Percentiles rank a stretch among this genome's conserved stretches.
Conservation (phyloP, 92 coral and sea anemone genomes). For the Paragorgia papillata region DNA sequence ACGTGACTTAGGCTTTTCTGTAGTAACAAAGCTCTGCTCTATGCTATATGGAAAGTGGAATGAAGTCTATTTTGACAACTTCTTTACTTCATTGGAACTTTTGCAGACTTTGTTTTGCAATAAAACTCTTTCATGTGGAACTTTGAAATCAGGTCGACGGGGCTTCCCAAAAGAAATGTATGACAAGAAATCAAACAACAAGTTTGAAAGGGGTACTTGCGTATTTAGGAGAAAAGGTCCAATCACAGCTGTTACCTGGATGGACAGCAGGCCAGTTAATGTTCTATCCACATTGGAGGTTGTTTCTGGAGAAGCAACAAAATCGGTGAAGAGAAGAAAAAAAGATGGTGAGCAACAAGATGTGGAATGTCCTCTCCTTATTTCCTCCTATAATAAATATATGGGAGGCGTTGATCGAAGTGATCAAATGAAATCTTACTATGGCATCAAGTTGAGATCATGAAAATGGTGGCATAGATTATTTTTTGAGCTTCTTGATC, state of each 20-base stretch:
- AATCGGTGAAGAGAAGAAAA: slow-evolving; percentile 37
- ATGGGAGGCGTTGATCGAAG: slow-evolving; percentile 2
- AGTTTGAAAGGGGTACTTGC: slow-evolving; percentile 13
- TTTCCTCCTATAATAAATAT: not conserved
- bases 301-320: slow-evolving; percentile 9
- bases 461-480: slow-evolving; percentile 23
- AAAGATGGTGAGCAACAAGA: slow-evolving; percentile 31
- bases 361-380: not conserved
- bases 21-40: slow-evolving; percentile 43
- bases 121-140: slow-evolving; percentile 27
- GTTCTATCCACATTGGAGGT: slow-evolving; percentile 10
- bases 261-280: slow-evolving; percentile 44
- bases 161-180: slow-evolving; percentile 35
- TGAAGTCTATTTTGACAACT: slow-evolving; percentile 45
- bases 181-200: slow-evolving; percentile 27
- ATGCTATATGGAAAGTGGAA: slow-evolving; percentile 49
- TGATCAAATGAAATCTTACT: slow-evolving; percentile 7
- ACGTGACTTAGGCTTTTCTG: slow-evolving; percentile 36
- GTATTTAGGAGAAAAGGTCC: slow-evolving; percentile 50
- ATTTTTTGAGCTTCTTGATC: slow-evolving; percentile 12
- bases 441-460: not conserved
- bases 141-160: slow-evolving; percentile 16
- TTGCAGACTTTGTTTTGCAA: slow-evolving; percentile 24
- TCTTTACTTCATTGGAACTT: slow-evolving; percentile 52
- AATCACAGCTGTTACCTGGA: slow-evolving; percentile 44